Percentiles rank a stretch among this genome's conserved stretches.
Conservation (phyloP, 2,888 invertebrate species). For the Lasius fuliginosus region DNA sequence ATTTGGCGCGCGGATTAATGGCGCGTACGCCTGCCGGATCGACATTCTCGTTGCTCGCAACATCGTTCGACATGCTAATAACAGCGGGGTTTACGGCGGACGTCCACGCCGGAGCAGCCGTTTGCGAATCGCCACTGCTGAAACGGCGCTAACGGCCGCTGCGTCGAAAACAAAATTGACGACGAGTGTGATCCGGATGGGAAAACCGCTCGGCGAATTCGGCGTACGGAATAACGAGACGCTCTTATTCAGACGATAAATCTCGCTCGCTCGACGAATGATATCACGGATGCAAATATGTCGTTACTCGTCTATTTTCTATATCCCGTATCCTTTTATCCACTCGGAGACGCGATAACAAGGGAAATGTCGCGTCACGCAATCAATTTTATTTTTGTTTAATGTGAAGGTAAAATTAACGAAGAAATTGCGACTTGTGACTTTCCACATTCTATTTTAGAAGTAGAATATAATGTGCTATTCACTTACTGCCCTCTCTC, state of each 20-base stretch:
- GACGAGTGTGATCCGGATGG: slow-evolving; percentile 52
- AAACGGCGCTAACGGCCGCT: slow-evolving; percentile 34
- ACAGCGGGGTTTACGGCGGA: slow-evolving; percentile 41
- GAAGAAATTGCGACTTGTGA: neutral
- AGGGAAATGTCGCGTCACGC: neutral
- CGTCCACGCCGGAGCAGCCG: slow-evolving; percentile 19
- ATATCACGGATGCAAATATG: slow-evolving; percentile 51
- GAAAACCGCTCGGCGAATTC: slow-evolving; percentile 74
- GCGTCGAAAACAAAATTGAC: slow-evolving; percentile 54
- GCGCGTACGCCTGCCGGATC: slow-evolving; percentile 60
- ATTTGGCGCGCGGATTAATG: slow-evolving; percentile 65
- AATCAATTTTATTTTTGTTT: slow-evolving; percentile 21
- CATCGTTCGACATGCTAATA: slow-evolving; percentile 61
- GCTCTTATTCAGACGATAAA: slow-evolving; percentile 80
- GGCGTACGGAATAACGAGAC: slow-evolving; percentile 81
- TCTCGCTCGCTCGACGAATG: slow-evolving; percentile 67
- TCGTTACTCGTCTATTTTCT: slow-evolving; percentile 16
- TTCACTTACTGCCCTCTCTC: neutral
- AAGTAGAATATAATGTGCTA: neutral
- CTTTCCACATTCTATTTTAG: neutral
- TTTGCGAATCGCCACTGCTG: slow-evolving; percentile 41
- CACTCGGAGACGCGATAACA: neutral
- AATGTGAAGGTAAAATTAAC: neutral
- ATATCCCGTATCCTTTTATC: neutral
- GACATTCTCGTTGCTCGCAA: slow-evolving; percentile 56